Evolutionary conservation across 2,797 vertebrate genomes (phyloP), one percentile per base, ranked within the genome.

Genomic region (Anguilla megastoma): DNA sequence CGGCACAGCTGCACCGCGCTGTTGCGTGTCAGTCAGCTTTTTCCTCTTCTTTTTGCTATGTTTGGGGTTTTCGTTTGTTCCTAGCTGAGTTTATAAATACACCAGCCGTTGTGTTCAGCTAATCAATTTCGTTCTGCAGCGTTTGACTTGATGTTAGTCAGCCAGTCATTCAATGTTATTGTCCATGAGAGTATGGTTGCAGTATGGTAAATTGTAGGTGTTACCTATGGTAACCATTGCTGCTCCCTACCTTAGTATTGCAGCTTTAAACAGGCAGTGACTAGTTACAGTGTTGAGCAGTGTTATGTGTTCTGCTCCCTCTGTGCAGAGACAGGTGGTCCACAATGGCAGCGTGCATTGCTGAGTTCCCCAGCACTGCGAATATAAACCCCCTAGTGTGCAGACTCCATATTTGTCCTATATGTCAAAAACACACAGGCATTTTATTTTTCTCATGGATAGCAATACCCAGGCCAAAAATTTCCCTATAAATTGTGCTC

Each of bases 401-500:
- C 33, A 14, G 30, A 76, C 21, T 76, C 30, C 71, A 41, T 41
- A 76, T 76, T 76, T 41, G 30, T 41, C 71, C 71, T 76, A 76
- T 76, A 18, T 76, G 71, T 36, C 30, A 76, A 41, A 76, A 36
- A 41, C 16, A 16, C 71, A 24, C 33, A 6, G 12, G 18, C 33
- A 76, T 76, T 41, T 76, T 41, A 76, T 76, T 76, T 76, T 76
- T 36, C 71, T 76, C 66, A 36, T 6, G 33, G 71, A 76, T 76
- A 36, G 33, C 71, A 76, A 41, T 76, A 76, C 30, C 27, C 30
- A 41, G 12, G 14, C 30, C 71, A 76, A 76, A 76, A 6, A 76
- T 76, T 76, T 76, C 71, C 71, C 33, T 33, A 76, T 41, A 76
- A 76, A 76, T 76, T 76, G 71, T 41, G 71, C 71, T 76, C 41